A percentile compares a stretch with the other conserved stretches of the same genome.
Conservation (phyloP, 2,888 invertebrate genomes). For the Leptura quadrifasciata region DNA sequence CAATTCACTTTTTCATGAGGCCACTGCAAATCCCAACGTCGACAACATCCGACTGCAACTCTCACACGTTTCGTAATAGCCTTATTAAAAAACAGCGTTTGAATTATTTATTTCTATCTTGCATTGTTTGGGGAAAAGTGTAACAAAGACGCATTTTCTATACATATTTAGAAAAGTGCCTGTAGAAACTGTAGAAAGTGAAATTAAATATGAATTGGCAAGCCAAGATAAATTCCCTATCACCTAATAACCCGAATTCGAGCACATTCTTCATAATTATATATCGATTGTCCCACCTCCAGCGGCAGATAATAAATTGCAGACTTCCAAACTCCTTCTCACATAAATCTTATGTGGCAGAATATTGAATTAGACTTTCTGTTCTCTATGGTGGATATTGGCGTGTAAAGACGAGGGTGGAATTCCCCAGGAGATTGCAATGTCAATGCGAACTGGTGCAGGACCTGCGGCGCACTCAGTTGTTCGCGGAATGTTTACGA, state of each 20-base stretch:
- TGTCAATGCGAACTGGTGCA: constrained; percentile 44
- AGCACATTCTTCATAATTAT: constrained; percentile 31
- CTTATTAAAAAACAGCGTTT: no score
- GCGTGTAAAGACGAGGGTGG: constrained; percentile 42
- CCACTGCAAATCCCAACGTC: no score
- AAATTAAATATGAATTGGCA: background rate
- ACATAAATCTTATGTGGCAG: constrained; percentile 46
- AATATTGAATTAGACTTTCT: constrained; percentile 47
- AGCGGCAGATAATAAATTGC: constrained; percentile 26
- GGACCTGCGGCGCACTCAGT: constrained; percentile 53
- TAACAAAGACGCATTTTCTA: no score
- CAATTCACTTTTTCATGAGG: no score
- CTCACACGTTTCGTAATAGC: no score
- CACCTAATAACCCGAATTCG: constrained; percentile 21
- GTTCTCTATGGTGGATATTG: constrained; percentile 36
- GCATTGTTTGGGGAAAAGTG: no score
- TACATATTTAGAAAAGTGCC: no score
- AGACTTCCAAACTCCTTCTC: constrained; percentile 40
- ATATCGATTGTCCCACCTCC: constrained; percentile 32
- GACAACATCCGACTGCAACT: no score
- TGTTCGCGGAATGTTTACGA: constrained; percentile 64
- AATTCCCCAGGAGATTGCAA: constrained; percentile 46
- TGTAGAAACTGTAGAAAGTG: background rate
- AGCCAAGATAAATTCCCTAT: constrained; percentile 10
- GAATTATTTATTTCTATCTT: no score